Conservation (phyloP, 2,113 vertebrate species). For the Setophaga kirtlandii region DNA sequence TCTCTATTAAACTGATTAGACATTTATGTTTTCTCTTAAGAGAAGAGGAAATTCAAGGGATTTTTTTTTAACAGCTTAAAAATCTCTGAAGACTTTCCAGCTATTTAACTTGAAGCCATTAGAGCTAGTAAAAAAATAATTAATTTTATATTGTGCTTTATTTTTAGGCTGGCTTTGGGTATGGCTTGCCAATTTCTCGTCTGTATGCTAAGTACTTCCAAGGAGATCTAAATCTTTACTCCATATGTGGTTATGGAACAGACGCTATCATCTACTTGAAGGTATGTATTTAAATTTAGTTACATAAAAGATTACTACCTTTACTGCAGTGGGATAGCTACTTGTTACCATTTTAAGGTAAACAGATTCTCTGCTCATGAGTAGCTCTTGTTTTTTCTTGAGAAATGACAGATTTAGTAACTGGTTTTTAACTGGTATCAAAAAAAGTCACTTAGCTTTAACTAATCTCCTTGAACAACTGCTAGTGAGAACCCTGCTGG, state of each 20-base stretch:
- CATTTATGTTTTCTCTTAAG: background rate
- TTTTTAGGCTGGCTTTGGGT: constrained; percentile 94
- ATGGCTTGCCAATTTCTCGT: constrained; percentile 96
- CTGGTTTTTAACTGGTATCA: background rate
- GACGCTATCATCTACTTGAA: constrained; percentile 95
- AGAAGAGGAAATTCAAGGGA: background rate
- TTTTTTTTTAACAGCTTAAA: background rate
- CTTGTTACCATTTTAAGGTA: background rate
- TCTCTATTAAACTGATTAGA: background rate
- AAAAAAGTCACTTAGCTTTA: background rate
- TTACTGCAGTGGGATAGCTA: background rate
- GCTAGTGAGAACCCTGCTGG: background rate
- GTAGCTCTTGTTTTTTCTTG: background rate
- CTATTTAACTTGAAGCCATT: background rate
- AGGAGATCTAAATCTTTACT: constrained; percentile 95
- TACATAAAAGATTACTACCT: background rate
- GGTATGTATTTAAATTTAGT: constrained; percentile 71
- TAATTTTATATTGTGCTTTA: background rate
- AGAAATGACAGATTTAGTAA: background rate
- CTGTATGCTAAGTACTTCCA: constrained; percentile 98
- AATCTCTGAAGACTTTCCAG: background rate
- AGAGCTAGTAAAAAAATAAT: background rate
- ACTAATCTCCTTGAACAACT: background rate
- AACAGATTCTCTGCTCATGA: background rate
- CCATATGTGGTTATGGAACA: constrained; percentile 94